Evolutionary conservation across 2,113 vertebrate species (phyloP).

Genomic region (Ceratotherium simum): DNA sequence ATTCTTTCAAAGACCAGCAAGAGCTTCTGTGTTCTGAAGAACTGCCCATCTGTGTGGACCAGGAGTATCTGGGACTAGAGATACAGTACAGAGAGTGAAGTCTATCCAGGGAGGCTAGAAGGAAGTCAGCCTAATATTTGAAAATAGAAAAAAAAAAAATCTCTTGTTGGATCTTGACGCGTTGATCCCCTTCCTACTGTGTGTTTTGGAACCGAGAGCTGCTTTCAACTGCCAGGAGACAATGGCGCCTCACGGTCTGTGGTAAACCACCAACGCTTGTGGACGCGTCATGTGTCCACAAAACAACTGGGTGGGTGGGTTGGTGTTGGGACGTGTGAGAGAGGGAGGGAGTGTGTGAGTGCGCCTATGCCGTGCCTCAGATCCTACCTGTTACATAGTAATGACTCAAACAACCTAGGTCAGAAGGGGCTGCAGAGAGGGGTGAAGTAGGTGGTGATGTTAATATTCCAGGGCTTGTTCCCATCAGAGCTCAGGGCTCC

Average conservation of each 20-base stretch:
- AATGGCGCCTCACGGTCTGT: constrained; percentile 36
- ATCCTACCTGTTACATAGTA: not conserved
- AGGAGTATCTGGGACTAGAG: not conserved
- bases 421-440: not conserved
- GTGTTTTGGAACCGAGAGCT: constrained; percentile 60
- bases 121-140: not conserved
- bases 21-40: not conserved
- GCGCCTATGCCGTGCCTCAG: not conserved
- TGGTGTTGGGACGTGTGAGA: not conserved
- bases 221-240: constrained; percentile 61
- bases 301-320: not conserved
- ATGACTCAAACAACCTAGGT: not conserved
- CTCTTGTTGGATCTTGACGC: not conserved
- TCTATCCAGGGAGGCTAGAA: not conserved
- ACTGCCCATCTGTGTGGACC: not conserved
- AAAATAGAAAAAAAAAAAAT: not conserved
- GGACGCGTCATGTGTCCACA: not conserved
- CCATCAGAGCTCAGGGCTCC: not conserved
- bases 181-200: constrained; percentile 13
- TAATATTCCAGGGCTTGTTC: not conserved
- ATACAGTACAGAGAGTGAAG: not conserved
- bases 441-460: not conserved
- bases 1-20: not conserved
- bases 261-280: constrained; percentile 37
- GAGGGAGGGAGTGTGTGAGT: not conserved